Base-by-base conservation (phyloP, 2,888 invertebrate genomes). In the Apotomis capreana region DNA sequence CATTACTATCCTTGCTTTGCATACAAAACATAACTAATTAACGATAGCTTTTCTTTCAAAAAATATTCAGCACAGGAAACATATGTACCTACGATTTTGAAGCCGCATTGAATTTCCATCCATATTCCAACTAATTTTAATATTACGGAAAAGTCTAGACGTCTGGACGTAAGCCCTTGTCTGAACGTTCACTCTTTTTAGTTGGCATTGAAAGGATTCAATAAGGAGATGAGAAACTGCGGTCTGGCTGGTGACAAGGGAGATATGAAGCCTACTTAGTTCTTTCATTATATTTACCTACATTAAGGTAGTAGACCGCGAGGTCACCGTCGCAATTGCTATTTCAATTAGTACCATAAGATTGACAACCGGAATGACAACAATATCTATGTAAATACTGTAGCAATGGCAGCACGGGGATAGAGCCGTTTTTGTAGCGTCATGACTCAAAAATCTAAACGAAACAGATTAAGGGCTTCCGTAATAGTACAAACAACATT, bases 211-310 rank as follows among this genome's bases (percentile, higher is more conserved):
- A 71, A 61, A 61, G 12, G 62, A 62, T 71, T 71, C 67, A 67
- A 65, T 65, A 65, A 70, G 71, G 61, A 71, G 67, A 71, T 67
- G 67, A 67, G 55, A 71, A 67, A 67, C 51, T 26, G 51, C 65
- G 13, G 49, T 36, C 49, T 49, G 26, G 55, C 55, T 54, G 54
- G 15, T 44, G 64, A 54, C 63, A 64, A 15, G 54, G 37, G 12
- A 4, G 3, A 5, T 54, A 15, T 36, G 51, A 26, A 51, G n/a
- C 8, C 9, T 9, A 49, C 49, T 49, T 49, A 49, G 49, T 10
- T 49, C 49, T 49, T 49, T 0, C 49, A 9, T 49, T 49, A 40
- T 40, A 40, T 26, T 26, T 26, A 26, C 26, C 26, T 26, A 26
- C 26, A 26, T 26, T 26, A 26, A 26, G 6, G 40, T 40, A 40